Base-by-base conservation (phyloP, 2,797 vertebrate species). In the Lithobates pipiens region DNA sequence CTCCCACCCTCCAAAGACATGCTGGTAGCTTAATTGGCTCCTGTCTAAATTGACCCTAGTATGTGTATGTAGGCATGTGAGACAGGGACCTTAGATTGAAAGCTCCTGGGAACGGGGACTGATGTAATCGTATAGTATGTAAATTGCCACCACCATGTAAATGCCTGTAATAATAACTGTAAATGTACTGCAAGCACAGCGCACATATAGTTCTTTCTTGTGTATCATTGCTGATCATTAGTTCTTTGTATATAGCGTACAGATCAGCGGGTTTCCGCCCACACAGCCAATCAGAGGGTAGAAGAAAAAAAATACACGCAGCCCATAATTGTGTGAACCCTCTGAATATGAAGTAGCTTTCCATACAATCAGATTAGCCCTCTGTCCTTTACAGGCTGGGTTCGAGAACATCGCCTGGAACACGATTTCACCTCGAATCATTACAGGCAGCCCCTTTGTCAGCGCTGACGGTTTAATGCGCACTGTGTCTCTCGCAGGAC, bases 401-500 rank as follows among this genome's bases (percentile, higher is more conserved):
- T 29, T 29, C 21, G 21, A 76, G n/a, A 29, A 8, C 82, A 27
- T 76, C 67, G 68, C 74, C 72, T 68, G 72, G 67, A 76, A 68
- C 72, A 69, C 74, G 32, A 76, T 73, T 83, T 83, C 82, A 76
- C 82, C 65, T 76, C 18, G 69, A 21, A 76, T 76, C 73, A 83
- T 76, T 83, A 83, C 29, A 32, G 68, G 32, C 27, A 23, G 72
- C 65, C 54, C 73, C 36, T 25, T 27, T 83, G 89, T 91, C 89
- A 88, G 18, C 0, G 88, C 89, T 88, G 90, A 89, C 90, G 90
- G 91, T 90, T 88, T 76, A 83, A 89, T 87, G 86, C 84, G 88
- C 88, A 87, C 92, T 91, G 90, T 92, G 89, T 77, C 83, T 84
- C 84, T 90, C 88, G 89, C 88, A 88, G 86, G 0, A 0, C 89